Evolutionary conservation across 2,113 vertebrate genomes (phyloP), one percentile per base, ranked within the genome.

Genomic region (Sigmodon hispidus): DNA sequence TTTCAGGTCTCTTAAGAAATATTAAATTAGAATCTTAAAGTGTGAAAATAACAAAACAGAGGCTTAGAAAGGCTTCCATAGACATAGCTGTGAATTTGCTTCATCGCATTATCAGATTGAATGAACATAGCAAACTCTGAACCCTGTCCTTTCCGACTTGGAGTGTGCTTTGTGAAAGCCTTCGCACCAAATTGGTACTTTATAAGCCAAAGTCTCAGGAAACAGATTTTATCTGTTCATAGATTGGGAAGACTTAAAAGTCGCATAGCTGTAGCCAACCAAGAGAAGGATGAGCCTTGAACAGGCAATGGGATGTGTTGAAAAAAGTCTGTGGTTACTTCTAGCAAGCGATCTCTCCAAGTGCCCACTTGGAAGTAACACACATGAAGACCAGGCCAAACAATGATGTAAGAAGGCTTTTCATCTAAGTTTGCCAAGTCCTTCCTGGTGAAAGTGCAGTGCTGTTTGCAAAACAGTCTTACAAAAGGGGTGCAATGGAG

Each of bases 401-500:
- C 75, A 69, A 77, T 90, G 9, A 73, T 13, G 67, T 16, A 91
- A 86, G 5, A 22, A 40, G 76, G 22, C 10, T 95, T 94, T 96
- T 85, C 72, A 94, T 67, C 52, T 69, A 36, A 55, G 16, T 90
- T 1, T 16, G 36, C 50, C 31, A 29, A 84, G 43, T 83, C 48
- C 76, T 22, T 90, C 29, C 80, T 52, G 17, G 21, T 63, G 5
- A 85, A 83, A 94, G 34, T 19, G n/a, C 5, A 87, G 1, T 52
- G 65, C 63, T 17, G 15, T 89, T n/a, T 91, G 50, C 31, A 75
- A 97, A 88, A 95, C 8, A 88, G 16, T 86, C 81, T 94, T 87
- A 50, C 4, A 61, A 80, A 48, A 67, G 5, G 29, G 12, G n/a
- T 40, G 4, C 59, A 65, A 45, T 45, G 81, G 91, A 45, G 34